phyloP scores from a whole-genome alignment of 1,140 invertebrate genomes.

The Drosophila tsacasi region DNA sequence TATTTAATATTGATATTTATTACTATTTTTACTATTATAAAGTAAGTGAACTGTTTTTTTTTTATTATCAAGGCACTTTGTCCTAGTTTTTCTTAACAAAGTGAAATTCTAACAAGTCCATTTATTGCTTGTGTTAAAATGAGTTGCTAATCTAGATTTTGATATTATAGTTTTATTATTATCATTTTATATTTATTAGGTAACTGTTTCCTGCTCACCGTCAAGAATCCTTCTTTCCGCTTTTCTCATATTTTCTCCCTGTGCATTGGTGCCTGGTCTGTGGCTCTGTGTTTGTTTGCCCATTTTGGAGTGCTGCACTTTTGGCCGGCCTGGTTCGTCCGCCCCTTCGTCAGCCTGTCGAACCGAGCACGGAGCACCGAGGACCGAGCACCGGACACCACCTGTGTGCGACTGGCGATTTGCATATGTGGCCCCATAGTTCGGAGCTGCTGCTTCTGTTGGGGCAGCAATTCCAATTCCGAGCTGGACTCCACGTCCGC shows the following conservation, averaged over 20 bases:
- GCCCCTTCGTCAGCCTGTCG: slow-evolving; percentile 56
- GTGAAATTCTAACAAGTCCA: neutral
- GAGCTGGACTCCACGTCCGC: slow-evolving; percentile 20
- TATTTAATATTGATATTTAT: too few species aligned
- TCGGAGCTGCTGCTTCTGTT: slow-evolving; percentile 69
- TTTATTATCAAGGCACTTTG: too few species aligned
- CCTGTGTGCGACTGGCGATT: slow-evolving; percentile 75
- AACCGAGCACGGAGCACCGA: slow-evolving; percentile 12
- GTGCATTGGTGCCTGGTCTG: slow-evolving; percentile 19
- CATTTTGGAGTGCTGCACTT: slow-evolving; percentile 80
- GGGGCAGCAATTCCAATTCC: slow-evolving; percentile 56
- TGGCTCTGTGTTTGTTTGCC: slow-evolving; percentile 63
- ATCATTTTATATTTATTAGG: neutral
- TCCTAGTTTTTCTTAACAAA: neutral
- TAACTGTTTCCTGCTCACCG: neutral
- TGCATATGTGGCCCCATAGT: slow-evolving; percentile 75
- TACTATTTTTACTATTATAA: too few species aligned
- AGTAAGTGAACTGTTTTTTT: too few species aligned
- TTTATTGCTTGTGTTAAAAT: neutral
- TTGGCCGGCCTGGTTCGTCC: slow-evolving; percentile 57
- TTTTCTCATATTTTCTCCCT: neutral
- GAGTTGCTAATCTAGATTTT: neutral
- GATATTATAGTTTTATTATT: neutral
- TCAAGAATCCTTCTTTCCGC: slow-evolving; percentile 2
- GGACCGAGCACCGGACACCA: slow-evolving; percentile 55